Conservation (phyloP, 2,888 invertebrate species). For the Coremacera marginata region DNA sequence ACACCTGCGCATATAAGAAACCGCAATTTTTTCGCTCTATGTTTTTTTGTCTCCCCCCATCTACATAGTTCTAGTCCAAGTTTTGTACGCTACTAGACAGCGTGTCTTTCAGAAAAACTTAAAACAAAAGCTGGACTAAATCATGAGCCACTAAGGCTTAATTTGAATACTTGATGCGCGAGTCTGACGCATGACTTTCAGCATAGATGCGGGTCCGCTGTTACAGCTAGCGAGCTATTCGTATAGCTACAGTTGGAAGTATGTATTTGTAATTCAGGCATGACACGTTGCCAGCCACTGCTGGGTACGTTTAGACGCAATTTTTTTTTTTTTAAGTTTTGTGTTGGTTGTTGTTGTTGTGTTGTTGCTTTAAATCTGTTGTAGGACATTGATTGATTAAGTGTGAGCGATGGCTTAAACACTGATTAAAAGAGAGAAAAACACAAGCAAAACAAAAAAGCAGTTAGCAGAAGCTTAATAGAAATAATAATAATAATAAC, state of each 20-base stretch:
- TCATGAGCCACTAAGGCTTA: too few species aligned
- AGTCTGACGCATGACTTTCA: too few species aligned
- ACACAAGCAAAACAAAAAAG: background rate
- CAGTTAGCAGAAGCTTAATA: background rate
- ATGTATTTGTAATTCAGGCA: background rate
- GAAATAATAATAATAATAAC: slow-evolving; percentile 7
- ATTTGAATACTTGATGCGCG: too few species aligned
- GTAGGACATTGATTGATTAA: slow-evolving; percentile 45
- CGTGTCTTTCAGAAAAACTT: too few species aligned
- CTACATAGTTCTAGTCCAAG: too few species aligned
- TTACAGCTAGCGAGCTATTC: too few species aligned
- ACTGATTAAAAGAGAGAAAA: slow-evolving; percentile 32
- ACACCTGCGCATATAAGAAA: too few species aligned
- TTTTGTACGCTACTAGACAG: too few species aligned
- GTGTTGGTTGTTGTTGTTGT: slow-evolving; percentile 3
- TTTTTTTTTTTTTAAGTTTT: background rate
- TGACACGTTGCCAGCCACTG: slow-evolving; percentile 15
- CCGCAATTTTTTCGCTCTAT: too few species aligned
- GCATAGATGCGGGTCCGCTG: too few species aligned
- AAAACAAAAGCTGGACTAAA: too few species aligned
- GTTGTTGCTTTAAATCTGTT: slow-evolving; percentile 13
- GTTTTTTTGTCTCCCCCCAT: too few species aligned
- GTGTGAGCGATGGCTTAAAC: slow-evolving; percentile 42
- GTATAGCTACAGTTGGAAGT: background rate
- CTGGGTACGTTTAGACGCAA: background rate